Evolutionary conservation across 2,113 vertebrate species (phyloP), one percentile per base, ranked within the genome.

Genomic region (Alaudala cheleensis): DNA sequence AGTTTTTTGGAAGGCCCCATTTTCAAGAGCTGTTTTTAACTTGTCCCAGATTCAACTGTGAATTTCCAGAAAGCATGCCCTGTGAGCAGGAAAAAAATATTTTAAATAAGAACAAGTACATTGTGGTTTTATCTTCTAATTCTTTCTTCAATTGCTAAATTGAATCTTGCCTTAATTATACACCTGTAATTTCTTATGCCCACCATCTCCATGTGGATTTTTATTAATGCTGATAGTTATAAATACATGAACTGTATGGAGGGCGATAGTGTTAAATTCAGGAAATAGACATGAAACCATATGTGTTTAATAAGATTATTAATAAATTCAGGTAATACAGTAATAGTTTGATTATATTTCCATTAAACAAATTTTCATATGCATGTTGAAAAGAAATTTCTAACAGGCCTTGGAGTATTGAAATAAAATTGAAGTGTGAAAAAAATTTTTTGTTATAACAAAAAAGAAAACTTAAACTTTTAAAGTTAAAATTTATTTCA

Each of bases 61-160:
- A n/a, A 72, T 83, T 93, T 88, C n/a, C 69, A 88, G 47, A 77
- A 84, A 50, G 24, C 40, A 24, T 37, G 17, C 5, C 12, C 47
- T 70, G 21, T 56, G 53, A 1, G 0, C 11, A 31, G 2, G 23
- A 0, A 14, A 11, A 73, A 37, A 42, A 34, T 9, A 4, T 1
- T 1, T 28, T 0, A 8, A 33, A 69, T 31, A 31, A 37, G 3
- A 88, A 50, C n/a, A 56, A 37, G 33, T n/a, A 79, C 2, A 0
- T 53, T 64, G 5, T 69, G n/a, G 18, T 42, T 67, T 81, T 74
- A 29, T 56, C 74, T 92, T 83, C 24, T 56, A 33, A 23, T 74
- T 86, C 12, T 54, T 92, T 78, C 26, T 78, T 84, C 18, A 49
- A 0, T 23, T 86, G 51, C 47, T 88, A 67, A 67, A 56, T 66